Evolutionary conservation across 2,888 invertebrate genomes (phyloP).

Genomic region (Spisula solida): DNA sequence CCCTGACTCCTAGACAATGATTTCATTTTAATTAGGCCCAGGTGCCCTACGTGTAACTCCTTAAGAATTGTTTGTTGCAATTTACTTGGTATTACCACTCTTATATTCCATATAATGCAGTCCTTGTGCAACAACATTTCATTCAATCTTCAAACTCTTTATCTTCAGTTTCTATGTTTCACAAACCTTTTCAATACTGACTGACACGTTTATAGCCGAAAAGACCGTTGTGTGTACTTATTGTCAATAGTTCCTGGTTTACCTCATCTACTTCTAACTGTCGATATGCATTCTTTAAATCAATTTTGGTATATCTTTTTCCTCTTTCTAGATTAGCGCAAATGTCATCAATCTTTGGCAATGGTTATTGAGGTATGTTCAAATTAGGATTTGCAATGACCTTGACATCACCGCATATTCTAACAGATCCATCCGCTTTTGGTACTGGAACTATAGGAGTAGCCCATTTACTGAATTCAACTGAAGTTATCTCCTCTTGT

Average conservation of each 20-base stretch:
- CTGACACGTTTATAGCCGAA: slow-evolving; percentile 66
- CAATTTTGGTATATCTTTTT: slow-evolving; percentile 72
- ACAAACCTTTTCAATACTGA: slow-evolving; percentile 11
- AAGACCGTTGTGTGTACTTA: slow-evolving; percentile 65
- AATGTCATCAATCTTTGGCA: slow-evolving; percentile 74
- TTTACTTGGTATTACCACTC: neutral
- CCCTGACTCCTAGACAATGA: neutral
- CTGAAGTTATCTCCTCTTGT: slow-evolving; percentile 57
- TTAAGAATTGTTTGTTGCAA: neutral
- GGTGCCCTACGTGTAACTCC: neutral
- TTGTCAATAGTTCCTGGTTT: neutral
- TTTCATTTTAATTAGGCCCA: neutral
- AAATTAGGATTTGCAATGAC: slow-evolving; percentile 77
- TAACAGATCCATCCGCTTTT: slow-evolving; percentile 67
- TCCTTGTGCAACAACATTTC: neutral
- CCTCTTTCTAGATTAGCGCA: slow-evolving; percentile 61
- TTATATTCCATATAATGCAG: neutral
- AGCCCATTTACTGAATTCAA: slow-evolving; percentile 70
- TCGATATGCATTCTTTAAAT: slow-evolving; percentile 73
- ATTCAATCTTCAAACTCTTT: neutral
- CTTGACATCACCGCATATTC: slow-evolving; percentile 79
- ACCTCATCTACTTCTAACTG: slow-evolving; percentile 55
- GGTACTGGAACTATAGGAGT: slow-evolving; percentile 74
- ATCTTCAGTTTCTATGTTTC: neutral
- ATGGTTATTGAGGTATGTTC: slow-evolving; percentile 77